Evolutionary conservation across 2,888 invertebrate genomes (phyloP), one percentile per base, ranked within the genome.

Genomic region (Agriopis marginaria): DNA sequence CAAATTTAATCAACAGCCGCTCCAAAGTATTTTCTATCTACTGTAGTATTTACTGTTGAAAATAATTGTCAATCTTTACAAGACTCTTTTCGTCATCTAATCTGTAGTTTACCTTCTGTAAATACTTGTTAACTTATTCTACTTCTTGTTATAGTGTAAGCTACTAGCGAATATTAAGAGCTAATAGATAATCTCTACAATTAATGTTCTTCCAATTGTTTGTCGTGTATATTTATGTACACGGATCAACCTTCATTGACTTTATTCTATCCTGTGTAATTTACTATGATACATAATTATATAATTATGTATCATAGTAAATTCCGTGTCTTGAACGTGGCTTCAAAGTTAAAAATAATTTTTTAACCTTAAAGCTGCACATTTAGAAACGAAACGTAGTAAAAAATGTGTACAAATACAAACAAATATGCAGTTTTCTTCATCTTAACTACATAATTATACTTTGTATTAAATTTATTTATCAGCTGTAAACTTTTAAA

Each of bases 51-150:
- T 11, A 17, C 14, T 6, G 14, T 14, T 42, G 42, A 42, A 56
- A 14, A 0, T 23, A 51, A 23, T 50, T 3, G 50, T 6, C 7
- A n/a, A 14, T 42, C 42, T 42, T 42, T 14, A 55, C 55, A 17
- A 55, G 40, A 17, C 10, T 7, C 12, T 42, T 12, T 39, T 23
- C 10, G 11, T 54, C n/a, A 39, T 39, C 45, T 17, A 58, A 58
- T 42, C n/a, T 45, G 12, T 58, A 55, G 60, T 71, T 61, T 60
- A 63, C 23, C 68, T 61, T 64, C 40, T 83, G 83, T 86, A 85
- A 77, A 85, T 85, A 84, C 68, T 62, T 77, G 81, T 82, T 84
- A 79, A 78, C 78, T 81, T 82, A 82, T 85, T 79, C 70, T 75
- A 72, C 70, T 68, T 55, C 67, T 73, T 76, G 77, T 76, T 78